Evolutionary conservation across 2,888 invertebrate species (phyloP).

Genomic region (Argyresthia albistria): DNA sequence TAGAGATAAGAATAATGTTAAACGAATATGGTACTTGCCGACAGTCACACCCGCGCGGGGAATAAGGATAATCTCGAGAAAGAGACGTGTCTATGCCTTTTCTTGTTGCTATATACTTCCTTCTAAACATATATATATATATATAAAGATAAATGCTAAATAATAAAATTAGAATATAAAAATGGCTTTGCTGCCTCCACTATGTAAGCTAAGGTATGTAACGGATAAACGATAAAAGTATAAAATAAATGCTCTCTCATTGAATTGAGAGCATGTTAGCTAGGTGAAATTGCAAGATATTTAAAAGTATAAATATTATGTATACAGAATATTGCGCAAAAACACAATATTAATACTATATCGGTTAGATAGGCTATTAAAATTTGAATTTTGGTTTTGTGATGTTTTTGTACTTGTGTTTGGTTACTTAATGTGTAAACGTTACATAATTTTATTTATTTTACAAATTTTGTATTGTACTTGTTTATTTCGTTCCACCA

Average conservation of each 20-base stretch:
- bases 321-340: conserved; percentile 41
- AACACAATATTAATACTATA: conserved; percentile 20
- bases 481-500: too few relatives aligned
- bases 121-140: conserved; percentile 23
- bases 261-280: conserved; percentile 26
- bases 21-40: conserved; percentile 13
- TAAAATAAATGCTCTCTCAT: conserved; percentile 7
- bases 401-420: conserved; percentile 14
- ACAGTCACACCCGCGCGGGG: background rate
- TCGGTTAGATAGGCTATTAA: conserved; percentile 57
- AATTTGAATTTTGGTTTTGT: conserved; percentile 20
- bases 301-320: conserved; percentile 37
- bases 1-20: conserved; percentile 20
- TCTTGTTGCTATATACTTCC: conserved; percentile 45
- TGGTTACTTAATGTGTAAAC: conserved; percentile 13
- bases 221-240: conserved; percentile 4
- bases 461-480: conserved; percentile 11
- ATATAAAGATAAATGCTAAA: conserved; percentile 27
- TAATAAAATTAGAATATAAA: conserved; percentile 14
- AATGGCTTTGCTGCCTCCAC: conserved; percentile 35
- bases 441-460: conserved; percentile 13
- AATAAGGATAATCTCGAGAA: conserved; percentile 1
- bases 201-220: conserved; percentile 21
- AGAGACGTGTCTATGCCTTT: conserved; percentile 40
- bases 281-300: conserved; percentile 55